Percentiles rank a stretch among this genome's conserved stretches.
These are phyloP conservation scores for Leucopsar rothschildi DNA, from an alignment of 2,113 vertebrate species.

Conservation along the genomic window DNA sequence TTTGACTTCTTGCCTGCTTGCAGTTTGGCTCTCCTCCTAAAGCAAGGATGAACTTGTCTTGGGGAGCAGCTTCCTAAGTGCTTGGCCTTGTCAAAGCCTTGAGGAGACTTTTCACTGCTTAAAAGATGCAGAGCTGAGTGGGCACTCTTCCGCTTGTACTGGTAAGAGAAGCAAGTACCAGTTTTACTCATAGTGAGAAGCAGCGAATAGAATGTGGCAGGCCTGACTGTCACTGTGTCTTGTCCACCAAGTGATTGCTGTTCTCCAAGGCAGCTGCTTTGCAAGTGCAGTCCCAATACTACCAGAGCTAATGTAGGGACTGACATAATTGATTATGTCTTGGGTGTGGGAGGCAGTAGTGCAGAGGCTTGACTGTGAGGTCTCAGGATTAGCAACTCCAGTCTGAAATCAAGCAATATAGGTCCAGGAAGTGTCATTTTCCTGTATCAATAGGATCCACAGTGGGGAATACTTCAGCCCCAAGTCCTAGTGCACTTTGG, in stretches of 20 bases:
- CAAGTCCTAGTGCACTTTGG: background rate
- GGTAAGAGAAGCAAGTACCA: background rate
- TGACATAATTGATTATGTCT: background rate
- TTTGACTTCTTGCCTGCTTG: background rate
- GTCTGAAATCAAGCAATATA: background rate
- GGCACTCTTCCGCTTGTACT: background rate
- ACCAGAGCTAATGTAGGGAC: background rate
- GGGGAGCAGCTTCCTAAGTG: background rate
- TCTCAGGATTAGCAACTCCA: background rate
- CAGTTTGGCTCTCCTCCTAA: background rate
- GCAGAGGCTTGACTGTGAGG: background rate
- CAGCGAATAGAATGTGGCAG: background rate
- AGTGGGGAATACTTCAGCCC: background rate
- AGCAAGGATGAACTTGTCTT: background rate
- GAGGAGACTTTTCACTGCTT: background rate
- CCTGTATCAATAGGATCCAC: background rate
- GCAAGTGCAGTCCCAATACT: background rate
- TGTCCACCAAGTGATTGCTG: background rate
- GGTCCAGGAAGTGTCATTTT: background rate
- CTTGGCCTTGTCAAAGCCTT: background rate
- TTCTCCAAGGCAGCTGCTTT: background rate
- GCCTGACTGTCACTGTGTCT: background rate
- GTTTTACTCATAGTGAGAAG: background rate
- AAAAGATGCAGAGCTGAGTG: background rate
- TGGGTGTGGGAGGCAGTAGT: background rate